Conservation (phyloP, 2,113 vertebrate species). For the Rhinopomastus cyanomelas region DNA sequence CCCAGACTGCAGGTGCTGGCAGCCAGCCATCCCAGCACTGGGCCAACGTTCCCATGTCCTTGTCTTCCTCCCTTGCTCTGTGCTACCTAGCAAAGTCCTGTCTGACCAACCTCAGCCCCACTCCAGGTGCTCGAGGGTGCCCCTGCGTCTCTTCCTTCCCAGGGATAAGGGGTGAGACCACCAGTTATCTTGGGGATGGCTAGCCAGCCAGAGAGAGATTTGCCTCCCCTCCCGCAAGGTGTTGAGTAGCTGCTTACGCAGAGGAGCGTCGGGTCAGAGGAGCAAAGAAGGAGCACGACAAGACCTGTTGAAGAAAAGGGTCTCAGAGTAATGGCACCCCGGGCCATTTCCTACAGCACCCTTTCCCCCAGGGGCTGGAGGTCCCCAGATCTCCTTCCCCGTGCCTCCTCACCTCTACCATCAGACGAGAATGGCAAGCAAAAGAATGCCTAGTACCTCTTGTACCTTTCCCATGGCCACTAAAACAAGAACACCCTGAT, state of each 20-base stretch:
- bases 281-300: not conserved
- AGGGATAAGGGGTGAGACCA: not conserved
- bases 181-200: not conserved
- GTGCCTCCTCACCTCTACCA: not conserved
- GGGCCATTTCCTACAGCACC: not conserved
- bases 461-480: not conserved
- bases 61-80: not conserved
- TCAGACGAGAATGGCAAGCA: not conserved
- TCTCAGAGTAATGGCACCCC: not conserved
- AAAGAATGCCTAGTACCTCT: not conserved
- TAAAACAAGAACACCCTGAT: not conserved
- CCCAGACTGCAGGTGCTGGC: not conserved
- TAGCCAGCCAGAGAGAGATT: not conserved
- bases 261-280: not conserved
- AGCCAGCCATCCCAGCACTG: not conserved
- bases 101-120: not conserved
- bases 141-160: not conserved
- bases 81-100: accelerated
- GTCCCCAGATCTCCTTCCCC: not conserved
- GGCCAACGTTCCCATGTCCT: accelerated
- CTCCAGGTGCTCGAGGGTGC: not conserved
- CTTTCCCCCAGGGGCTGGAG: not conserved
- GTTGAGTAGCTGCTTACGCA: not conserved
- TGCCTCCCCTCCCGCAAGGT: not conserved
- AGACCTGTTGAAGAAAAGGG: not conserved